phyloP scores from a whole-genome alignment of 2,888 invertebrate genomes.

The Hyalella azteca region DNA sequence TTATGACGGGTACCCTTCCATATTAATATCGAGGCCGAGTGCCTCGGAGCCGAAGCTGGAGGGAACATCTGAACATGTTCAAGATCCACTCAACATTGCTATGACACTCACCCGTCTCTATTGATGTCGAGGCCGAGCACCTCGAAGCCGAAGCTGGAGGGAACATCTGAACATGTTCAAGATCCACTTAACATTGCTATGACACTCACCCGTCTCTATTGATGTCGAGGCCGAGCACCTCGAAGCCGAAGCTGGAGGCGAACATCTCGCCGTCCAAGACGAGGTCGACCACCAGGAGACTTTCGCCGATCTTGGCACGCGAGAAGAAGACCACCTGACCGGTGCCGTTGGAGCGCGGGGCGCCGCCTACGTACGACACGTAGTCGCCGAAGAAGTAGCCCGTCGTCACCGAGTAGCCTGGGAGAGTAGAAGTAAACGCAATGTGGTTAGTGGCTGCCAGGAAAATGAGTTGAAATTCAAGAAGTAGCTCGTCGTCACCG shows the following conservation, averaged over 20 bases:
- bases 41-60: slow-evolving; percentile 96
- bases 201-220: slow-evolving; percentile 84
- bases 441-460: too few relatives aligned
- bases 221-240: slow-evolving; percentile 87
- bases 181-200: too few relatives aligned
- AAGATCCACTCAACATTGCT: too few relatives aligned
- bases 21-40: slow-evolving; percentile 89
- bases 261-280: slow-evolving; percentile 87
- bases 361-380: slow-evolving; percentile 83
- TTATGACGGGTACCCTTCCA: slow-evolving; percentile 77
- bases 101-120: slow-evolving; percentile 77
- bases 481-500: too few relatives aligned
- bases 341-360: slow-evolving; percentile 83
- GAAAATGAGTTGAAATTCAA: too few relatives aligned
- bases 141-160: slow-evolving; percentile 94
- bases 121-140: slow-evolving; percentile 91
- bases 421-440: too few relatives aligned
- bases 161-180: too few relatives aligned
- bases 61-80: slow-evolving; percentile 88
- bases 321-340: slow-evolving; percentile 77
- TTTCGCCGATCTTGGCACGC: slow-evolving; percentile 60
- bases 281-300: slow-evolving; percentile 71
- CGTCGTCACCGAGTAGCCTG: slow-evolving; percentile 87
- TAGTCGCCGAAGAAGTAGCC: slow-evolving; percentile 74
- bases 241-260: slow-evolving; percentile 95